These are phyloP conservation scores for Agonopterix subpropinquella DNA, from an alignment of 2,888 invertebrate species.

Conservation along the genomic window DNA sequence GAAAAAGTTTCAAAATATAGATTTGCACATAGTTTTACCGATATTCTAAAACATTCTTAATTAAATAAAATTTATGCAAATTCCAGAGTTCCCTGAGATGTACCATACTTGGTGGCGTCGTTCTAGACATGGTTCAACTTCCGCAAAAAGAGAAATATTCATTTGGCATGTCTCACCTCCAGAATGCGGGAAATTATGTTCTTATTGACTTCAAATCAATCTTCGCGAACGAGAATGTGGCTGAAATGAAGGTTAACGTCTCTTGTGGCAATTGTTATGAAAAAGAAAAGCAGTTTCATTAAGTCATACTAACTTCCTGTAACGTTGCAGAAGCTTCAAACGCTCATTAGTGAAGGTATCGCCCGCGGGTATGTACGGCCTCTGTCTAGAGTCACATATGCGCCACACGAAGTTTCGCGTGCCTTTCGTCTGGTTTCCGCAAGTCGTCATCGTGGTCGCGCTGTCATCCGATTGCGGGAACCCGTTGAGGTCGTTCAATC, in stretches of 20 bases:
- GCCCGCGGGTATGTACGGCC: slow-evolving; percentile 44
- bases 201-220: slow-evolving; percentile 22
- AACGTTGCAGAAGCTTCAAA: slow-evolving; percentile 27
- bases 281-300: not conserved
- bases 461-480: slow-evolving; percentile 25
- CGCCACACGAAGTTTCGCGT: slow-evolving; percentile 25
- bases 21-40: not conserved
- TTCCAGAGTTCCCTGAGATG: not conserved
- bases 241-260: not conserved
- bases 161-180: slow-evolving; percentile 23
- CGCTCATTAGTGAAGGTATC: slow-evolving; percentile 40
- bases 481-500: slow-evolving; percentile 9
- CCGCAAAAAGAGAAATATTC: not conserved
- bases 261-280: not conserved
- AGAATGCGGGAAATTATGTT: slow-evolving; percentile 15
- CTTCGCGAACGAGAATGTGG: slow-evolving; percentile 11
- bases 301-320: not conserved
- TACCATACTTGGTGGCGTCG: not conserved
- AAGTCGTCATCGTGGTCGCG: slow-evolving; percentile 44
- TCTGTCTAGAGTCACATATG: slow-evolving; percentile 33
- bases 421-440: slow-evolving; percentile 39
- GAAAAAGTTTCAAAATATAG: not conserved
- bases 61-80: not conserved
- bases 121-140: not conserved
- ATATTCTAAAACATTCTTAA: not conserved